A percentile compares a stretch with the other conserved stretches of the same genome.
Conservation (phyloP, 2,113 vertebrate species). For the Ariopsis seemanni region DNA sequence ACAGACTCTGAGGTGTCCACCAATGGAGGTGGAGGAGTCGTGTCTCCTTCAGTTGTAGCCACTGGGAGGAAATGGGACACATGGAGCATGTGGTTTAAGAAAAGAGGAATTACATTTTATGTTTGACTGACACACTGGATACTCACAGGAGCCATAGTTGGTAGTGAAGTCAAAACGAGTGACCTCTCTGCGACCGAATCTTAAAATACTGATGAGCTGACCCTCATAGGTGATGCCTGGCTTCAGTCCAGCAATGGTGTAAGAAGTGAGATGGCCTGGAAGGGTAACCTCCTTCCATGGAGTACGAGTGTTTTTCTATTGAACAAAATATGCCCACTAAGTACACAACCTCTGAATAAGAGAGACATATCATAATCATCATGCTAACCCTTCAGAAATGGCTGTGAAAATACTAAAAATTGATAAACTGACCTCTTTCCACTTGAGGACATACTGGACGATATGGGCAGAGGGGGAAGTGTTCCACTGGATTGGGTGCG, state of each 20-base stretch:
- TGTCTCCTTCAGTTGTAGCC: slow-evolving; percentile 80
- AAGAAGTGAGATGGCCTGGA: slow-evolving; percentile 90
- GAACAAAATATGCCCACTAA: background rate
- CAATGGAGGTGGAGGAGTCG: slow-evolving; percentile 74
- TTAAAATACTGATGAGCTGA: slow-evolving; percentile 90
- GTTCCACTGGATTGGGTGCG: slow-evolving; percentile 95
- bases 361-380: background rate
- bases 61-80: slow-evolving; percentile 61
- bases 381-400: background rate
- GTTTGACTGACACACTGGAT: background rate
- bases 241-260: slow-evolving; percentile 90
- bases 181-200: slow-evolving; percentile 81
- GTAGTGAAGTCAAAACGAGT: slow-evolving; percentile 95
- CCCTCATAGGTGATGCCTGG: slow-evolving; percentile 92
- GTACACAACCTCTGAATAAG: background rate
- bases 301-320: slow-evolving; percentile 81
- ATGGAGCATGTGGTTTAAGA: background rate
- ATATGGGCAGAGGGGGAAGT: slow-evolving; percentile 86
- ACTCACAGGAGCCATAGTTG: slow-evolving; percentile 81
- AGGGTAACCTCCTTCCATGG: slow-evolving; percentile 86
- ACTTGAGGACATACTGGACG: slow-evolving; percentile 88
- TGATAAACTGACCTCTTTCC: slow-evolving; percentile 80
- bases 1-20: slow-evolving; percentile 89
- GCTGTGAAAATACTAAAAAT: background rate
- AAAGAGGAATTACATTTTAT: background rate